Conservation (phyloP, 2,888 invertebrate species). For the Leucophenga maculata region DNA sequence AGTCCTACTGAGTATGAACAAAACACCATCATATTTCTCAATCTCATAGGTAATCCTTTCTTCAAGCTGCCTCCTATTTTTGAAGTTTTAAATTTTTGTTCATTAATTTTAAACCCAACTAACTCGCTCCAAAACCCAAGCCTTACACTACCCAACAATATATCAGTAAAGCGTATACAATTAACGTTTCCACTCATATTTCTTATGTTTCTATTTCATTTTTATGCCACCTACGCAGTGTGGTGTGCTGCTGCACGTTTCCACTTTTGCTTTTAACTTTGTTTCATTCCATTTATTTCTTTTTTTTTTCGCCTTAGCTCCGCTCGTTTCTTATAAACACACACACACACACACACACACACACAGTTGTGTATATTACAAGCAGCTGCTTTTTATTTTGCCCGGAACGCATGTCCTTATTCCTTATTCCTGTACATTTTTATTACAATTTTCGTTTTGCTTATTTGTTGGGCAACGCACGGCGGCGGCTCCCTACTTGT, state of each 20-base stretch:
- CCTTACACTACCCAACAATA: no score
- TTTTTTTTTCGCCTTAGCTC: background rate
- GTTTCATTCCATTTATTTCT: background rate
- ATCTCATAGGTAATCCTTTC: no score
- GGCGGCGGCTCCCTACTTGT: background rate
- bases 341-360: background rate
- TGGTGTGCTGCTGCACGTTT: constrained; percentile 31
- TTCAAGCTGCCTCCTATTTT: no score
- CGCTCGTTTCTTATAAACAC: background rate
- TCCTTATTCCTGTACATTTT: background rate
- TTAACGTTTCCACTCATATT: background rate
- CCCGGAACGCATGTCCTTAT: constrained; percentile 5
- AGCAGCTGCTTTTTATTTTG: constrained; percentile 22
- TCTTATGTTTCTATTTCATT: background rate
- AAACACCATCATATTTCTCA: no score
- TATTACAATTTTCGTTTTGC: background rate
- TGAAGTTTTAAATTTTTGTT: no score
- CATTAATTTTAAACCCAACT: no score
- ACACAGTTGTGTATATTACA: background rate
- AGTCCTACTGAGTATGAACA: no score
- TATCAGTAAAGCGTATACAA: no score
- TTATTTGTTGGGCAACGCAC: background rate
- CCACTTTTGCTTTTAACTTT: constrained; percentile 28
- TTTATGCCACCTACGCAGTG: background rate
- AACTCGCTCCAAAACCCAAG: no score